A percentile compares a stretch with the other conserved stretches of the same genome.
These are phyloP conservation scores for Cynoglossus semilaevis DNA, from an alignment of 2,113 vertebrate species.

Conservation along the genomic window DNA sequence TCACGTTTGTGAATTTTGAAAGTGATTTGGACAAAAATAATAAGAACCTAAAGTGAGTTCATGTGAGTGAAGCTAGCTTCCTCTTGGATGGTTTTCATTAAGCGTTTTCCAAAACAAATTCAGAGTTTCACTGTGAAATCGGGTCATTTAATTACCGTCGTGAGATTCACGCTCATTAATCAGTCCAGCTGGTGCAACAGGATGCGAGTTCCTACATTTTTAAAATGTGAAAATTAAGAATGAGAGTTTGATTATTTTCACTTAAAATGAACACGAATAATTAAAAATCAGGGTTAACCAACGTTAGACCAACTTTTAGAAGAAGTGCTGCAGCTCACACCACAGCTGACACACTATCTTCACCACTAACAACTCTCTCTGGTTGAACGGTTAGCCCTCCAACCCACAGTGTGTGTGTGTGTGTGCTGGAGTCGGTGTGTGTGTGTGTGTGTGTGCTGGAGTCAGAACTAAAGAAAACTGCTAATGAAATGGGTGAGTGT, in stretches of 20 bases:
- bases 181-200: not conserved
- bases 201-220: not conserved
- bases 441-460: conserved; percentile 9
- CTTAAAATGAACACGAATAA: not conserved
- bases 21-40: too few relatives aligned
- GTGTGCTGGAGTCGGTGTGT: too few relatives aligned
- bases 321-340: conserved; percentile 14
- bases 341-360: conserved; percentile 46
- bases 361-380: conserved; percentile 29
- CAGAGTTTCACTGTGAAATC: too few relatives aligned
- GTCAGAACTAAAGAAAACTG: conserved; percentile 48
- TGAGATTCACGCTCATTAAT: not conserved
- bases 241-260: not conserved
- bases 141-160: not conserved
- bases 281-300: too few relatives aligned
- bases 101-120: not conserved
- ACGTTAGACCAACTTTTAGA: too few relatives aligned
- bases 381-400: conserved; percentile 16
- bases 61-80: too few relatives aligned
- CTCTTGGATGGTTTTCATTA: too few relatives aligned
- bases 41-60: too few relatives aligned
- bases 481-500: conserved; percentile 50
- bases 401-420: conserved; percentile 11
- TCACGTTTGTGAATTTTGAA: too few relatives aligned
- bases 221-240: not conserved